Evolutionary conservation across 2,888 invertebrate genomes (phyloP).

Genomic region (Synanthedon vespiformis): DNA sequence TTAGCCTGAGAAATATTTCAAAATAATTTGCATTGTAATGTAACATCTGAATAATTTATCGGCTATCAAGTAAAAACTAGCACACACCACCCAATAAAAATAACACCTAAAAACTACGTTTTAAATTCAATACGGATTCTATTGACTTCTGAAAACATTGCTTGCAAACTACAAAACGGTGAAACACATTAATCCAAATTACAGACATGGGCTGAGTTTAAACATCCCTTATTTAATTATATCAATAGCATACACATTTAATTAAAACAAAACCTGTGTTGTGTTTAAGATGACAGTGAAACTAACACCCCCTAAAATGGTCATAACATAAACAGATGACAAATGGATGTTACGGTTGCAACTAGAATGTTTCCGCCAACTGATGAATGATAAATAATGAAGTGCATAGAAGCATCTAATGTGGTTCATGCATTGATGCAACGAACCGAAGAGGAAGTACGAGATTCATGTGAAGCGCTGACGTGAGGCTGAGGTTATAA

Average conservation of each 20-base stretch:
- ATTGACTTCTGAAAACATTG: background rate
- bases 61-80: too few species aligned
- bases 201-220: background rate
- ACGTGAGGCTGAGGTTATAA: slow-evolving; percentile 37
- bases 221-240: background rate
- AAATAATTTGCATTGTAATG: too few species aligned
- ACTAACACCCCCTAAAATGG: background rate
- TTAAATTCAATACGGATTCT: too few species aligned
- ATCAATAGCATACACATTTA: background rate
- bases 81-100: too few species aligned
- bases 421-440: slow-evolving; percentile 66
- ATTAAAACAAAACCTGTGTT: background rate
- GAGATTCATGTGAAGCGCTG: slow-evolving; percentile 57
- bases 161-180: background rate
- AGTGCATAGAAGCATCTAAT: slow-evolving; percentile 63
- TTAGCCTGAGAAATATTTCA: too few species aligned
- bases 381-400: slow-evolving; percentile 37
- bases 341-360: slow-evolving; percentile 6
- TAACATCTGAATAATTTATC: too few species aligned
- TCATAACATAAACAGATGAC: background rate
- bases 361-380: slow-evolving; percentile 6
- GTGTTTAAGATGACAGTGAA: background rate
- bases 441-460: slow-evolving; percentile 61
- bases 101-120: too few species aligned
- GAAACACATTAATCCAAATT: background rate